Base-by-base conservation (phyloP, 92 coral and sea anemone species). In the Siderastrea radians region DNA sequence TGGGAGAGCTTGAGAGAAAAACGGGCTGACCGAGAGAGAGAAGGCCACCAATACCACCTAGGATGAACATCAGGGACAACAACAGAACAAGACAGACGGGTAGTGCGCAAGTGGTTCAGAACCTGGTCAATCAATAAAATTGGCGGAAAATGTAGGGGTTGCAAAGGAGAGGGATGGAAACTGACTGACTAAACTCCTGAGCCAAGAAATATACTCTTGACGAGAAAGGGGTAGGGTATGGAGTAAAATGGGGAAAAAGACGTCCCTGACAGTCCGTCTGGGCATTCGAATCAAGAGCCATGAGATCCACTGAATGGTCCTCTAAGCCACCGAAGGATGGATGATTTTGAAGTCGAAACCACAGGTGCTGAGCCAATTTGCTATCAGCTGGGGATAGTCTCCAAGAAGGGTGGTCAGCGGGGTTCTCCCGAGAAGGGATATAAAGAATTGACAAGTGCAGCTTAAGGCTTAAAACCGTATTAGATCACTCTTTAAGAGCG, bases 321-420 rank as follows among this genome's bases (percentile, higher is more conserved):
- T 15, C 3, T 2, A 17, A 5, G 3, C 92, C 92, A 2, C 92
- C 88, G 68, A 72, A 88, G 10, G 47, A 49, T 1, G 66, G 62
- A 7, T 60, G 63, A 3, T 5, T 10, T 54, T 82, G 91, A 26
- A 87, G 69, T 43, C 14, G 69, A 1, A 4, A 5, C 92, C 92
- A 88, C 15, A 82, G 16, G 14, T 66, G 74, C 0, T 14, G 70
- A 12, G 69, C 38, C 6, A 82, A 73, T 8, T 49, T 82, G 44
- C 43, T 8, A 74, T 88, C 78, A 3, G 78, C 74, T 1, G 52
- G 65, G 11, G 82, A 70, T 1, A 88, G 57, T 2, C 49, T 52
- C 0, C 88, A 75, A 49, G 92, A 88, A 2, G 88, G 83, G 1
- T 51, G 59, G 74, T 88, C 88, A 7, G 92, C 88, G 3, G 73